Evolutionary conservation across 2,888 invertebrate genomes (phyloP).

Genomic region (Ennomos fuscantarius): DNA sequence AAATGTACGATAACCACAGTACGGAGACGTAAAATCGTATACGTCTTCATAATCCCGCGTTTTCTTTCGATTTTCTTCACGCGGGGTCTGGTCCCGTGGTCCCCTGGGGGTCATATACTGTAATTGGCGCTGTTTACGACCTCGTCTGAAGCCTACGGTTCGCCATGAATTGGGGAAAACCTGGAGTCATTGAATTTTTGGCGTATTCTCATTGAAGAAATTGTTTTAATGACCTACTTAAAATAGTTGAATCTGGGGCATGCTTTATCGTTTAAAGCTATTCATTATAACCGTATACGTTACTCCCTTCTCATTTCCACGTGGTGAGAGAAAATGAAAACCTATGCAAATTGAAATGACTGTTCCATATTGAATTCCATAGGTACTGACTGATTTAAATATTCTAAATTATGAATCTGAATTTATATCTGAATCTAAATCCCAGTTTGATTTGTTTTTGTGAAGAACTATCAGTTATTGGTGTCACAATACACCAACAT

Average conservation of each 20-base stretch:
- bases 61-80: slow-evolving; percentile 26
- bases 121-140: slow-evolving; percentile 60
- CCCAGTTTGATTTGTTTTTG: slow-evolving; percentile 3
- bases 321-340: too few relatives aligned
- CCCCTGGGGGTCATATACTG: slow-evolving; percentile 44
- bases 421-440: slow-evolving; percentile 13
- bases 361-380: too few relatives aligned
- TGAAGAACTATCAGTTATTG: neutral
- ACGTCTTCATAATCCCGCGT: slow-evolving; percentile 31
- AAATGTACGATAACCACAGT: slow-evolving; percentile 15
- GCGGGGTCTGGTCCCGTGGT: slow-evolving; percentile 22
- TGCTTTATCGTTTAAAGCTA: too few relatives aligned
- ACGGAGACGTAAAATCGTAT: slow-evolving; percentile 25
- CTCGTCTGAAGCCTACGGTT: slow-evolving; percentile 17
- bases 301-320: too few relatives aligned
- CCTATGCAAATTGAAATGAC: too few relatives aligned
- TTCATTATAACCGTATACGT: too few relatives aligned
- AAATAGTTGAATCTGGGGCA: too few relatives aligned
- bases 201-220: slow-evolving; percentile 14
- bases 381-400: slow-evolving; percentile 2
- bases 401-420: neutral
- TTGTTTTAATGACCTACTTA: too few relatives aligned
- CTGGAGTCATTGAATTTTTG: slow-evolving; percentile 16
- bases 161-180: neutral
- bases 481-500: too few relatives aligned